Base-by-base conservation (phyloP, 1,140 invertebrate genomes). In the Lerema accius region DNA sequence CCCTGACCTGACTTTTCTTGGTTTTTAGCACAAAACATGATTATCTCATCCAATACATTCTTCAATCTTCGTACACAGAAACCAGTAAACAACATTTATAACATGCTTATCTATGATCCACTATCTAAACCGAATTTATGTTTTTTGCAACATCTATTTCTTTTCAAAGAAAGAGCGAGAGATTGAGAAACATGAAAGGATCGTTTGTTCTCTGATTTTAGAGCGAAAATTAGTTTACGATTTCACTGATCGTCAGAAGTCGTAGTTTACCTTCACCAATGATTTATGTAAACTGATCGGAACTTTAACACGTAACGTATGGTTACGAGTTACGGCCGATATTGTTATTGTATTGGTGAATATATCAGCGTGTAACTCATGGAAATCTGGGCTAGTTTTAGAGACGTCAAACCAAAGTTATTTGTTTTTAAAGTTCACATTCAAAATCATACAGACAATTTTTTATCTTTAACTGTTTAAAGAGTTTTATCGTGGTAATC, bases 141-240 rank as follows among this genome's bases (percentile, higher is more conserved):
- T 32, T 49, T 49, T 32, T 26, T 10, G n/a, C 13, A 3, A 49
- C 5, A 49, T 7, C 46, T 32, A 45, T 15, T 49, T 32, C 16
- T 39, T 15, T 49, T 49, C 17, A 15, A 5, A 23, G 43, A 60
- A 48, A 60, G 1, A 26, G 43, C 6, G 26, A 49, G 16, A 26
- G 39, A 39, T 17, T 15, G 17, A n/a, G 26, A 23, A 16, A 60
- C 56, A 49, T 60, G 56, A 60, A 60, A 60, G 56, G 16, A 60
- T 48, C 56, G 45, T 60, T 59, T 59, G 56, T 48, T 59, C 32
- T 13, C 40, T 48, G 28, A 19, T 59, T 59, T 59, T 59, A 59
- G 48, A 16, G 28, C 17, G 43, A 59, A 59, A 48, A 48, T 49
- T 39, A 46, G 32, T 59, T 59, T 59, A 59, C 32, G 43, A 48